These are phyloP conservation scores for Axis porcinus DNA, from an alignment of 2,113 vertebrate species.

Conservation along the genomic window DNA sequence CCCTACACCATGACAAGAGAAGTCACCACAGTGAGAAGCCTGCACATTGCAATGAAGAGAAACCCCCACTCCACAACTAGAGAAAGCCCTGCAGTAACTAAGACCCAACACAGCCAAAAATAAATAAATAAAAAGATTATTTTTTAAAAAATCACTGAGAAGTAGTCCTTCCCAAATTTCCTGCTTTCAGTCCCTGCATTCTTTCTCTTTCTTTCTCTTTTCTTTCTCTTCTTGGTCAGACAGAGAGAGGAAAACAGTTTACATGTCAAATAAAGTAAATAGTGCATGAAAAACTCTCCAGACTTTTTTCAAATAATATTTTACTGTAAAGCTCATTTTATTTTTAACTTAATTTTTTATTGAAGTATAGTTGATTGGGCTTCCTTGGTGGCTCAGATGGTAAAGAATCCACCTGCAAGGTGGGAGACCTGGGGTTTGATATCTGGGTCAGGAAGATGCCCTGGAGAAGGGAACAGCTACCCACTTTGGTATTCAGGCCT, in stretches of 20 bases:
- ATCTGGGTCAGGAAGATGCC: background rate
- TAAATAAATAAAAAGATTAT: background rate
- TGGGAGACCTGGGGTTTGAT: background rate
- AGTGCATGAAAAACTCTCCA: background rate
- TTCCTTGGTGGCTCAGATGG: background rate
- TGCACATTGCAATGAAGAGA: background rate
- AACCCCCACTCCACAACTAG: background rate
- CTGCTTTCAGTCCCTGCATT: background rate
- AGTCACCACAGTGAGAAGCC: background rate
- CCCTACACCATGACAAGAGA: background rate
- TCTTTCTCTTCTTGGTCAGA: background rate
- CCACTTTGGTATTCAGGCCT: background rate
- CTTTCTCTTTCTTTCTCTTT: background rate
- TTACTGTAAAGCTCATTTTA: background rate
- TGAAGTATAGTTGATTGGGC: background rate
- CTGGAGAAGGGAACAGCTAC: background rate
- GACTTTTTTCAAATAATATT: background rate
- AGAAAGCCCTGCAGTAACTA: background rate
- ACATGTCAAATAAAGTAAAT: background rate
- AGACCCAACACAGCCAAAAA: background rate
- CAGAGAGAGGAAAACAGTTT: conserved; percentile 24
- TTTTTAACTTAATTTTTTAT: background rate
- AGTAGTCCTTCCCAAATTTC: background rate
- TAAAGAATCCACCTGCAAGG: background rate
- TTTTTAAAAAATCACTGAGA: background rate